phyloP scores from a whole-genome alignment of 2,797 vertebrate species.

The Hydrophis major region DNA sequence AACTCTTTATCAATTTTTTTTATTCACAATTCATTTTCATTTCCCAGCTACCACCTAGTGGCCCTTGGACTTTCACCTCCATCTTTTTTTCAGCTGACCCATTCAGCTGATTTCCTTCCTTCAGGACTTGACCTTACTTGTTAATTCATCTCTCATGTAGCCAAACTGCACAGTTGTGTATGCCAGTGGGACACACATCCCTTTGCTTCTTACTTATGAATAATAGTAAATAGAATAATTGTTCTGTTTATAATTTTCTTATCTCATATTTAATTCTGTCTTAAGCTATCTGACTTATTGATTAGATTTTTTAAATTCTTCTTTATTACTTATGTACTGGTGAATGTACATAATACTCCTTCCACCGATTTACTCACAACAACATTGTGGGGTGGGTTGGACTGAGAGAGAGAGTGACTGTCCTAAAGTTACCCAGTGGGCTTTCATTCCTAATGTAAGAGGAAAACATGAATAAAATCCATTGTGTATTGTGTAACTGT shows the following conservation, averaged over 20 bases:
- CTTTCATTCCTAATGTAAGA: not conserved
- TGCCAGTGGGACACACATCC: not conserved
- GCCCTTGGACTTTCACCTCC: too few relatives aligned
- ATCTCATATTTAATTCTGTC: not conserved
- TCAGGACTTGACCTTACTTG: not conserved
- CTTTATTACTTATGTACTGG: not conserved
- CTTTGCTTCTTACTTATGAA: not conserved
- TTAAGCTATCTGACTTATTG: not conserved
- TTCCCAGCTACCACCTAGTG: too few relatives aligned
- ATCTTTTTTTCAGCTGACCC: too few relatives aligned
- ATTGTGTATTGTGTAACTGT: too few relatives aligned
- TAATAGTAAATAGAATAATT: not conserved
- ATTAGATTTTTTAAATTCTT: not conserved
- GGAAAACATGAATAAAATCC: too few relatives aligned
- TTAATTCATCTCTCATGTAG: not conserved
- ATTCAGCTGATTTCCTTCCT: too few relatives aligned
- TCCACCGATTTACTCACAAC: not conserved
- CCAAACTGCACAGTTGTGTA: not conserved
- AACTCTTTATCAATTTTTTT: too few relatives aligned
- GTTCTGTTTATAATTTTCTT: not conserved
- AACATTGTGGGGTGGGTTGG: not conserved
- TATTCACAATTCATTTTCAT: too few relatives aligned
- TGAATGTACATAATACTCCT: not conserved
- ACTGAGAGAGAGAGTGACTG: not conserved
- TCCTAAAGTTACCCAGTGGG: not conserved